These are phyloP conservation scores for Platorchestia sp. DNA, from an alignment of 1,140 invertebrate species.

Conservation along the genomic window DNA sequence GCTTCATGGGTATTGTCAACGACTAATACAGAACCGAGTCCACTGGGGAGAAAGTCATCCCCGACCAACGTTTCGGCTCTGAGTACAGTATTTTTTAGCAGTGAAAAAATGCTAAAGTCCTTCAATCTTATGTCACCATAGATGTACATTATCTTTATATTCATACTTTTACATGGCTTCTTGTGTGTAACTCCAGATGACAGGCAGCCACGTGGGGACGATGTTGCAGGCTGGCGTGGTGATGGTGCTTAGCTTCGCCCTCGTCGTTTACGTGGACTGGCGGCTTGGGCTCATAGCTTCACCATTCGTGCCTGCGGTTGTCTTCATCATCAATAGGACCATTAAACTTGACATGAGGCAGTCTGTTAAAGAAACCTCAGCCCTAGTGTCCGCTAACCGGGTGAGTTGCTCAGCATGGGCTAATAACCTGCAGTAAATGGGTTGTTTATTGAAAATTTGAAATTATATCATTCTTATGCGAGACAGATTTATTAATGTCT, in stretches of 20 bases:
- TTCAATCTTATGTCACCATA: background rate
- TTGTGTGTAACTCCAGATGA: slow-evolving; percentile 75
- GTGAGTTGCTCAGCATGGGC: slow-evolving; percentile 10
- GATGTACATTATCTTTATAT: background rate
- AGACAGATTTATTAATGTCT: background rate
- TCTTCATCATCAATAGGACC: slow-evolving; percentile 82
- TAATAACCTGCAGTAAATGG: too few relatives aligned
- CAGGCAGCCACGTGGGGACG: slow-evolving; percentile 83
- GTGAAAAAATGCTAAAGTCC: background rate
- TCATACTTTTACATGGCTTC: background rate
- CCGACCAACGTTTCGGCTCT: too few relatives aligned
- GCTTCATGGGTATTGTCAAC: too few relatives aligned
- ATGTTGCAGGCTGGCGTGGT: slow-evolving; percentile 84
- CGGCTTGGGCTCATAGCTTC: slow-evolving; percentile 84
- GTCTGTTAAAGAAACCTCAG: slow-evolving; percentile 70
- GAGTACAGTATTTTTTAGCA: too few relatives aligned
- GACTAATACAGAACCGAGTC: too few relatives aligned
- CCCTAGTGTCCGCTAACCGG: slow-evolving; percentile 58
- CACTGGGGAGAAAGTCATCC: too few relatives aligned
- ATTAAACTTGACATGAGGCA: slow-evolving; percentile 79
- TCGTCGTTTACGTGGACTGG: slow-evolving; percentile 86
- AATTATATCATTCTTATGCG: background rate
- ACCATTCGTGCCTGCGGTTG: slow-evolving; percentile 83
- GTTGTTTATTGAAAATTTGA: background rate
- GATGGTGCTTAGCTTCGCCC: slow-evolving; percentile 78